Base-by-base conservation (phyloP, 1,140 invertebrate species). In the Camponotus floridanus region DNA sequence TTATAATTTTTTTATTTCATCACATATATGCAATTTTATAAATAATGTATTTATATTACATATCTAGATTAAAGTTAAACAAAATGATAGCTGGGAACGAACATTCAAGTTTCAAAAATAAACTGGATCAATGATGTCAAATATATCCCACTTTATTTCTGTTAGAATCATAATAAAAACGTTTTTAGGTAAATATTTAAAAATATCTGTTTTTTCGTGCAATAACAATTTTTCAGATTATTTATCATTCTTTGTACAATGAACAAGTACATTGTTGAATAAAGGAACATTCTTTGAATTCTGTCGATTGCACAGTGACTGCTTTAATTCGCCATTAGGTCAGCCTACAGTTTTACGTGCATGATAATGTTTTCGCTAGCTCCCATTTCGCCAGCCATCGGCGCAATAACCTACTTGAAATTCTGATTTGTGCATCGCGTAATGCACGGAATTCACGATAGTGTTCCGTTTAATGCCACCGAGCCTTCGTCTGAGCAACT, bases 391-490 rank as follows among this genome's bases (percentile, higher is more conserved):
- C 5, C 15, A 11, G 62, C 48, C 11, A 18, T 51, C 26, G 68
- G 55, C 59, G 42, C 68, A 74, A 81, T 86, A 86, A 88, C 68
- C 33, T 39, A 78, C 59, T 88, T 83, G 62, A 83, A 83, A 87
- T 88, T 87, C 86, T 76, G 86, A 87, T 87, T 87, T 61, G 61
- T 42, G n/a, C 36, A 18, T 62, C 45, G 62, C 11, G 8, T 39
- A 65, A 84, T 45, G 68, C 36, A 55, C 45, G 86, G 61, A 55
- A 76, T 61, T 45, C 51, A 55, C 33, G 36, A 26, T 62, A 84
- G 73, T 76, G 55, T 87, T 62, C 45, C n/a, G 36, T 65, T 88
- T 87, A 88, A 88, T 73, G 48, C 55, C 55, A 21, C 13, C 39
- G 67, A 59, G 39, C 26, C 67, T 67, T 26, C 26, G 36, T 8